phyloP scores from a whole-genome alignment of 2,113 vertebrate species.

The Pseudolaguvia tuberculata region DNA sequence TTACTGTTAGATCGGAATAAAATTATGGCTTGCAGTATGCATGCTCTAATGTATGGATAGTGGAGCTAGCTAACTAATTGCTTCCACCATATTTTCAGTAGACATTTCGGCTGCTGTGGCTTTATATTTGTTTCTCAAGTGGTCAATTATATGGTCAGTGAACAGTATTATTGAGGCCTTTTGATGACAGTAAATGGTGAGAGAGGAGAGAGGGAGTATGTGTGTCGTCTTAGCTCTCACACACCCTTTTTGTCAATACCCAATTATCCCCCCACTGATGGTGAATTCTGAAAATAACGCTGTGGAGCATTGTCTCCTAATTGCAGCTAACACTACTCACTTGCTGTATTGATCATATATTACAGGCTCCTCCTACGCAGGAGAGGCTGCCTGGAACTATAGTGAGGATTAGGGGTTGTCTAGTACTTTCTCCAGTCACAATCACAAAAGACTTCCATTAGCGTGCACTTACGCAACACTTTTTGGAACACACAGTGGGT shows the following conservation, averaged over 20 bases:
- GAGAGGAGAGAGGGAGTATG: conserved; percentile 50
- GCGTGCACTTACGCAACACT: conserved; percentile 29
- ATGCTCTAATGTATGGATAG: conserved; percentile 9
- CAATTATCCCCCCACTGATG: conserved; percentile 64
- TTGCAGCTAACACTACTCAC: conserved; percentile 61
- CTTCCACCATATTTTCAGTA: conserved; percentile 31
- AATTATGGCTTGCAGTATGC: conserved; percentile 11
- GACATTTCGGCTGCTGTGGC: conserved; percentile 41
- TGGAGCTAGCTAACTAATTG: conserved; percentile 28
- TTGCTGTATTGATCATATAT: conserved; percentile 60
- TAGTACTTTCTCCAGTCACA: conserved; percentile 37
- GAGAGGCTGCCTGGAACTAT: conserved; percentile 18
- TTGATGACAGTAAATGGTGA: conserved; percentile 65
- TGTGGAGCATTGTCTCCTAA: conserved; percentile 60
- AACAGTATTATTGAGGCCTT: conserved; percentile 65
- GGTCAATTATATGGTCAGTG: conserved; percentile 64
- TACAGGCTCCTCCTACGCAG: conserved; percentile 43
- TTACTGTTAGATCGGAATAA: not conserved
- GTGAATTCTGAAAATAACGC: conserved; percentile 58
- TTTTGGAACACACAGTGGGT: conserved; percentile 32
- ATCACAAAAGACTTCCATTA: conserved; percentile 43
- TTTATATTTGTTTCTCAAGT: conserved; percentile 58
- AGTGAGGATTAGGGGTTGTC: conserved; percentile 45
- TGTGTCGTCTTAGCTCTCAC: conserved; percentile 54
- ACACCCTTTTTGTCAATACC: conserved; percentile 67